Conservation (phyloP, 2,797 vertebrate genomes). For the Enteromius radiatus region DNA sequence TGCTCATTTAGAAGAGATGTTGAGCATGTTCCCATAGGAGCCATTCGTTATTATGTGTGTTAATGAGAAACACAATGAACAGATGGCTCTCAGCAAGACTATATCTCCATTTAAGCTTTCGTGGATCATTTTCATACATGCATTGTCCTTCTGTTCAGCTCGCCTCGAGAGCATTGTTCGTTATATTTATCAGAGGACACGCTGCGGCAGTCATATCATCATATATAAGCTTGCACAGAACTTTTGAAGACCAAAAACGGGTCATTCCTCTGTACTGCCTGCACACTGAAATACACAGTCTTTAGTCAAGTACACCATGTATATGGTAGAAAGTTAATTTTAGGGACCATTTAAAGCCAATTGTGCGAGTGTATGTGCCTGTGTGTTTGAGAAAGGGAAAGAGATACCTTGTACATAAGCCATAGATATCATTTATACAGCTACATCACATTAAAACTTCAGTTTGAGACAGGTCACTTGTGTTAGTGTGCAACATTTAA, state of each 20-base stretch:
- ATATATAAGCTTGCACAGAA: conserved; percentile 41
- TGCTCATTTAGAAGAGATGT: conserved; percentile 47
- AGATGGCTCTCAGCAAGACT: conserved; percentile 19
- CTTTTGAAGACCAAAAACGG: conserved; percentile 47
- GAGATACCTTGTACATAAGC: conserved; percentile 74
- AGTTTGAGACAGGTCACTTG: conserved; percentile 59
- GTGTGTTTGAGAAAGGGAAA: conserved; percentile 68
- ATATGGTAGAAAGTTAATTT: conserved; percentile 40
- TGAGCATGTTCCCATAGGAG: conserved; percentile 60
- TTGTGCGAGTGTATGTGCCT: conserved; percentile 59
- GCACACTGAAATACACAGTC: conserved; percentile 50
- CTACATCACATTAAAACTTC: conserved; percentile 62
- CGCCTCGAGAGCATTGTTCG: neutral
- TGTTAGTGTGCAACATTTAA: conserved; percentile 63
- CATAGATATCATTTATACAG: conserved; percentile 62
- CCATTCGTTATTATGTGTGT: conserved; percentile 41
- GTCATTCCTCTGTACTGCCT: conserved; percentile 63
- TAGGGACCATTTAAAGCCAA: conserved; percentile 68
- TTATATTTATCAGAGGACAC: conserved; percentile 31
- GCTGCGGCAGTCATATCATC: conserved; percentile 42
- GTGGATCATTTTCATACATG: conserved; percentile 20
- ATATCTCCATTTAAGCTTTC: conserved; percentile 36
- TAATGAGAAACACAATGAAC: conserved; percentile 20
- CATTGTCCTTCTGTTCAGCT: conserved; percentile 21
- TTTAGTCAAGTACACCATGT: conserved; percentile 23